These are phyloP conservation scores for Hydrophis major DNA, from an alignment of 2,797 vertebrate genomes.

Conservation along the genomic window DNA sequence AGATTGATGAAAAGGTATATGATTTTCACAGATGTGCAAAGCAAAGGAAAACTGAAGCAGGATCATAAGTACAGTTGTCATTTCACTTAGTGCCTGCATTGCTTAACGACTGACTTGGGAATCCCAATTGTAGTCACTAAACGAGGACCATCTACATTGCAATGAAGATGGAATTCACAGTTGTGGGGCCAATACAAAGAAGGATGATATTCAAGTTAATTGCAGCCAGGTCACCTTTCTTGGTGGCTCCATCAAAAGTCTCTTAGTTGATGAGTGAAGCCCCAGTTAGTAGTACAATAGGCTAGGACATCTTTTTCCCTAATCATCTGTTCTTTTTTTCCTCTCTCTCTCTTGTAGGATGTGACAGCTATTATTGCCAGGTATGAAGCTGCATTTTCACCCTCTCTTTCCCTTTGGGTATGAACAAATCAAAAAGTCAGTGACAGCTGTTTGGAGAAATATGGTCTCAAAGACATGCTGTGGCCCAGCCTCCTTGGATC, in stretches of 20 bases:
- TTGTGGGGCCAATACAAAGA: neutral
- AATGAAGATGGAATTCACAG: neutral
- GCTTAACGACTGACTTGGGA: neutral
- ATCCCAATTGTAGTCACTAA: neutral
- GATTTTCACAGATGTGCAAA: neutral
- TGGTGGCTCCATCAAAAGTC: neutral
- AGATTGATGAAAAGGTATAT: neutral
- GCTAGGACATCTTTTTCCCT: neutral
- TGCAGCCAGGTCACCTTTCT: neutral
- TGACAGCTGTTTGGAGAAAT: fast-evolving
- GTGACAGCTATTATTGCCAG: conserved; percentile 39
- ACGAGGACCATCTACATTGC: neutral
- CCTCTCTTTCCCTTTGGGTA: fast-evolving
- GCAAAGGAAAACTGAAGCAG: neutral
- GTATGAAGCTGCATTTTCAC: neutral
- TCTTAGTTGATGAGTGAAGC: neutral
- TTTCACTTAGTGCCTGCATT: neutral
- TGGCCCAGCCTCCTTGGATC: neutral
- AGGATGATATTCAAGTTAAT: neutral
- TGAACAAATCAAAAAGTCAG: neutral
- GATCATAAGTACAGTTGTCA: neutral
- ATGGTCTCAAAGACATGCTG: neutral
- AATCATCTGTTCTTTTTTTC: neutral
- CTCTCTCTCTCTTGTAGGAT: conserved; percentile 34
- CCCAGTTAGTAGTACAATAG: neutral